Conservation (phyloP, 1,140 invertebrate genomes). For the Atopsyche davidsoni region DNA sequence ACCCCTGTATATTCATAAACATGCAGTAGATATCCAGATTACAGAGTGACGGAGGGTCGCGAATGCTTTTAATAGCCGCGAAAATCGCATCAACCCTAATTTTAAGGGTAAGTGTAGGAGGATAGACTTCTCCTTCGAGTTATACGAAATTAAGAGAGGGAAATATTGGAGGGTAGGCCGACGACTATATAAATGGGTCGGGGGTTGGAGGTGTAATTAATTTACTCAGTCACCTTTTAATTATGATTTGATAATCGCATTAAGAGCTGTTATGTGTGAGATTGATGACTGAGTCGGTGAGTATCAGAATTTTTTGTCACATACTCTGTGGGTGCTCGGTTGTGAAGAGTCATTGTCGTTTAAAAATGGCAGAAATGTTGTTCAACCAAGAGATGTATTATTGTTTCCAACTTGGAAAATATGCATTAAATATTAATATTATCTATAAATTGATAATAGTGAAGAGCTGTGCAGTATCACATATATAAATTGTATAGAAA, state of each 20-base stretch:
- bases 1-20: conserved; percentile 22
- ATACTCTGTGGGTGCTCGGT: too few relatives aligned
- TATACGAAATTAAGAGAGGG: conserved; percentile 31
- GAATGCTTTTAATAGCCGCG: conserved; percentile 29
- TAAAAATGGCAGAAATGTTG: too few relatives aligned
- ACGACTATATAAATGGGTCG: conserved; percentile 9
- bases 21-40: conserved; percentile 15
- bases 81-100: conserved; percentile 31
- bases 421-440: too few relatives aligned
- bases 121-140: conserved; percentile 27
- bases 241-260: conserved; percentile 32
- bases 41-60: conserved; percentile 1
- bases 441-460: too few relatives aligned
- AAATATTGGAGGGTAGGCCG: conserved; percentile 15
- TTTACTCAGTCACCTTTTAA: conserved; percentile 31
- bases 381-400: too few relatives aligned
- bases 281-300: conserved; percentile 9
- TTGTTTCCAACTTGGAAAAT: too few relatives aligned
- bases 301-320: too few relatives aligned
- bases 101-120: conserved; percentile 25
- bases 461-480: too few relatives aligned
- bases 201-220: conserved; percentile 23
- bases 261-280: conserved; percentile 24
- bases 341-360: too few relatives aligned
- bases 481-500: too few relatives aligned